phyloP scores from a whole-genome alignment of 2,113 vertebrate genomes.

The Steatornis caripensis region DNA sequence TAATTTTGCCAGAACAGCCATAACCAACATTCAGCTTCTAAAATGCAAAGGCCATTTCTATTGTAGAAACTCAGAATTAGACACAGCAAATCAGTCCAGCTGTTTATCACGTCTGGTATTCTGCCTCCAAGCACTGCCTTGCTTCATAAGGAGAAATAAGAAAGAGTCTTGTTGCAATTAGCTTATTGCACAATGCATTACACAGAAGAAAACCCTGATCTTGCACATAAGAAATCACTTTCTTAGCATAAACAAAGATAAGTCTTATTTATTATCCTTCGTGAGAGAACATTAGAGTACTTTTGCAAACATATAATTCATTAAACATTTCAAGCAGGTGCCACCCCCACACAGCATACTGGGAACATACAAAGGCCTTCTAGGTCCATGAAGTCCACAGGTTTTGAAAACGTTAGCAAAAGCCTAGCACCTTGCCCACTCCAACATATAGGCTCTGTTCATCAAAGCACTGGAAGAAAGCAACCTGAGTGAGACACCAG shows the following conservation, averaged over 20 bases:
- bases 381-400: background rate
- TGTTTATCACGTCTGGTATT: conserved; percentile 28
- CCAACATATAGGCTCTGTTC: background rate
- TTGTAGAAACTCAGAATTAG: conserved; percentile 13
- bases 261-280: background rate
- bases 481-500: background rate
- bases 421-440: background rate
- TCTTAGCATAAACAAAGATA: background rate
- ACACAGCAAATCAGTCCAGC: conserved; percentile 3
- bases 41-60: background rate
- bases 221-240: background rate
- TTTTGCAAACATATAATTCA: background rate
- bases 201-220: background rate
- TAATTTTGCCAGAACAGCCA: background rate
- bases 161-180: conserved; percentile 16
- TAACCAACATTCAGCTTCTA: background rate
- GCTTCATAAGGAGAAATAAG: background rate
- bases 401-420: background rate
- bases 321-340: background rate
- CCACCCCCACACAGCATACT: background rate
- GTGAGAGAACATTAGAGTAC: background rate
- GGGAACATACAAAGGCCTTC: background rate
- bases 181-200: background rate
- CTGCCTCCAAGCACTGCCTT: conserved; percentile 30
- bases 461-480: background rate